Percentiles rank a stretch among this genome's conserved stretches.
phyloP scores from a whole-genome alignment of 2,113 vertebrate species.

The Plectropomus leopardus region DNA sequence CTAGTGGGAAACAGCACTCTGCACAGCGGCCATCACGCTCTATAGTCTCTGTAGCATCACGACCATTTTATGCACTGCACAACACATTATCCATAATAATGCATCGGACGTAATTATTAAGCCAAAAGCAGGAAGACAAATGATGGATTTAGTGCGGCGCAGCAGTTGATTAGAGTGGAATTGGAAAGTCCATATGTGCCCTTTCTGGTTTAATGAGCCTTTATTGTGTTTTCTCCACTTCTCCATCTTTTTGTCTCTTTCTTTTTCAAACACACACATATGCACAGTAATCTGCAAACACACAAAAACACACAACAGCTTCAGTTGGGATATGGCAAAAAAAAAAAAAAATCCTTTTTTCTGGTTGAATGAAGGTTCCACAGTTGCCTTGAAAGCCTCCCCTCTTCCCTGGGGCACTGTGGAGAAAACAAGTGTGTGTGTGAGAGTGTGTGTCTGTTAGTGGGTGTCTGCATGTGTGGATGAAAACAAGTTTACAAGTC shows the following conservation, averaged over 20 bases:
- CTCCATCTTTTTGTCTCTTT: neutral
- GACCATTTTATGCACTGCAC: conserved; percentile 29
- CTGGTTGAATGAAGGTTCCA: conserved; percentile 60
- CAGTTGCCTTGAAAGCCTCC: conserved; percentile 40
- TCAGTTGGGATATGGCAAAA: conserved; percentile 28
- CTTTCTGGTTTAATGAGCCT: conserved; percentile 38
- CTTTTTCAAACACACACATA: neutral
- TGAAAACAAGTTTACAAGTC: conserved; percentile 44
- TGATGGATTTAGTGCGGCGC: neutral
- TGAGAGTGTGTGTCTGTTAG: neutral
- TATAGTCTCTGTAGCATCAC: conserved; percentile 9
- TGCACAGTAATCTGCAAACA: neutral
- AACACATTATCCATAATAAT: conserved; percentile 35
- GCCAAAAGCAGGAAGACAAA: conserved; percentile 21
- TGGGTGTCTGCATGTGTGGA: conserved; percentile 6
- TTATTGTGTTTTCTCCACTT: conserved; percentile 28
- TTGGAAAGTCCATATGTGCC: conserved; percentile 9
- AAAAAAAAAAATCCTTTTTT: conserved; percentile 33
- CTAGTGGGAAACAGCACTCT: neutral
- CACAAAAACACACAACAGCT: neutral
- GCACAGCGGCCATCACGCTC: conserved; percentile 5
- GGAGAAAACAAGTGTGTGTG: conserved; percentile 34
- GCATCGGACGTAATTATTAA: conserved; percentile 27
- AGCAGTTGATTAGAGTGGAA: conserved; percentile 29
- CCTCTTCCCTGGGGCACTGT: conserved; percentile 29